These are phyloP conservation scores for Indicator maculatus DNA, from an alignment of 2,113 vertebrate genomes.

Conservation along the genomic window DNA sequence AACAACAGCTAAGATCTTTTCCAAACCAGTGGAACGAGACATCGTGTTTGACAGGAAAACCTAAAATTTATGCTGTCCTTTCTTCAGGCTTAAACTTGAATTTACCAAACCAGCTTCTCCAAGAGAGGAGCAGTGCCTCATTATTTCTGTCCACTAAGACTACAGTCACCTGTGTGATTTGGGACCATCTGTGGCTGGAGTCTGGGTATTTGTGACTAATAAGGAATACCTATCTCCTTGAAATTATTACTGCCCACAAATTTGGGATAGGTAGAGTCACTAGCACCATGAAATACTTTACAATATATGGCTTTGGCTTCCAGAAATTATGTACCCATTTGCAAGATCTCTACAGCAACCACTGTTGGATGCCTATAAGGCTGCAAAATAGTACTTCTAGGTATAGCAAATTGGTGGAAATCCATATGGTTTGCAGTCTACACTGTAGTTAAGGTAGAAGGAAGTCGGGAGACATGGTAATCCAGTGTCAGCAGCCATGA, in stretches of 20 bases:
- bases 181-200: background rate
- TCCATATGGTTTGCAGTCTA: background rate
- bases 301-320: background rate
- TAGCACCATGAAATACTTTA: background rate
- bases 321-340: background rate
- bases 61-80: slow-evolving; percentile 69
- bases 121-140: slow-evolving; percentile 25
- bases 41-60: slow-evolving; percentile 53
- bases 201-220: background rate
- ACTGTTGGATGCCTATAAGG: background rate
- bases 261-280: background rate
- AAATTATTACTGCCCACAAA: background rate
- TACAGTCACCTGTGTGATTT: slow-evolving; percentile 28
- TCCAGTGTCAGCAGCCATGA: background rate
- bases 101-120: slow-evolving; percentile 41
- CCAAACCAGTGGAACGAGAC: slow-evolving; percentile 68
- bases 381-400: background rate
- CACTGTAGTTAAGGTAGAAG: background rate
- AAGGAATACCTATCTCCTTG: background rate
- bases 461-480: background rate
- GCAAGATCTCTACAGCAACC: background rate
- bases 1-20: slow-evolving; percentile 44
- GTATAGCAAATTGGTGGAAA: background rate
- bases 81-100: slow-evolving; percentile 71
- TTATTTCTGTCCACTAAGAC: slow-evolving; percentile 58